Conservation (phyloP, 2,888 invertebrate species). For the Aspidiotus rigidus region DNA sequence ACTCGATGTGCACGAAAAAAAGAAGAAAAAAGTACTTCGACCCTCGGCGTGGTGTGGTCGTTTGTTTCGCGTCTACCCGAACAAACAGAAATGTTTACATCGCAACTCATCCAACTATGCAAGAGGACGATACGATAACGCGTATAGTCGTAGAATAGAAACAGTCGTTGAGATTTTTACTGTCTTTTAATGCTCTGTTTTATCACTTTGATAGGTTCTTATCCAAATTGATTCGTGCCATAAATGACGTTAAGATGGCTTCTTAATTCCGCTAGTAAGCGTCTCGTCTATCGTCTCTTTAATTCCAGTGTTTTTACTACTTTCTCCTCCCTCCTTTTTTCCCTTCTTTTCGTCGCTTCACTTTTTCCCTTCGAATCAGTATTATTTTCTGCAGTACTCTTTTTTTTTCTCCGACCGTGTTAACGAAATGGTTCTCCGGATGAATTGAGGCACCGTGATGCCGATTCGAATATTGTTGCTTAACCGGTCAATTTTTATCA, state of each 20-base stretch:
- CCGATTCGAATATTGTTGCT: too few species aligned
- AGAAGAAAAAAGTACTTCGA: not conserved
- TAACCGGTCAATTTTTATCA: too few species aligned
- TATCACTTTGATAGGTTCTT: constrained; percentile 33
- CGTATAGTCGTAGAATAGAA: not conserved
- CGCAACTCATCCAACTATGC: constrained; percentile 2
- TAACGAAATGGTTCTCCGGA: too few species aligned
- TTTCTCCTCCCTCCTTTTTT: constrained; percentile 14
- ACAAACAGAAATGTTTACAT: not conserved
- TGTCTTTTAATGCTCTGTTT: constrained; percentile 32
- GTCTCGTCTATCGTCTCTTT: constrained; percentile 19
- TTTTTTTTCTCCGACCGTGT: too few species aligned
- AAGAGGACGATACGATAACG: not conserved
- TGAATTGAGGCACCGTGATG: too few species aligned
- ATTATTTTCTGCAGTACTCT: too few species aligned
- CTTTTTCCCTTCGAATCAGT: too few species aligned
- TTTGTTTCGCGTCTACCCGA: too few species aligned
- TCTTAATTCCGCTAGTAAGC: constrained; percentile 31
- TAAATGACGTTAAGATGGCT: constrained; percentile 32
- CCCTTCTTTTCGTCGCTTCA: not conserved
- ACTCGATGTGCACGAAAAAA: too few species aligned
- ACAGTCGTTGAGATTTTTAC: constrained; percentile 33
- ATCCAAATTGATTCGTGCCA: constrained; percentile 31
- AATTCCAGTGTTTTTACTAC: constrained; percentile 11
- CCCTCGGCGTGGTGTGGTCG: not conserved